A percentile compares a stretch with the other conserved stretches of the same genome.
Evolutionary conservation across 2,888 invertebrate genomes (phyloP).

Genomic region (Lasioglossum malachurum): DNA sequence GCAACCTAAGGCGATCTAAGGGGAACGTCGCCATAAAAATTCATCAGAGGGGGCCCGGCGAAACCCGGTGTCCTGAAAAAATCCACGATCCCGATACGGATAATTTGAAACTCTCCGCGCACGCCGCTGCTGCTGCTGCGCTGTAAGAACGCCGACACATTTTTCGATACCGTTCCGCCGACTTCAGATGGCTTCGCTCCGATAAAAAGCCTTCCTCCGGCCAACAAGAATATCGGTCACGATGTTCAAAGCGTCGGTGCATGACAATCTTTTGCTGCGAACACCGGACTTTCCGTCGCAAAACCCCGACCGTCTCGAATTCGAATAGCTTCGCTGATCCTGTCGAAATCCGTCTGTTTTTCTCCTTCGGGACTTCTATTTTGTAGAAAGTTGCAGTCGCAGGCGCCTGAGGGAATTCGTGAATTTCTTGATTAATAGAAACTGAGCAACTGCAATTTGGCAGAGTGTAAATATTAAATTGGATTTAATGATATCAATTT

Average conservation of each 20-base stretch:
- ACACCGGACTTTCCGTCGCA: slow-evolving; percentile 2
- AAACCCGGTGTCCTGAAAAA: slow-evolving; percentile 1
- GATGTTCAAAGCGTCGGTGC: slow-evolving; percentile 47
- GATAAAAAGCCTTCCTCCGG: slow-evolving; percentile 33
- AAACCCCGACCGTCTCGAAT: slow-evolving; percentile 37
- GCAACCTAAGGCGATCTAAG: neutral
- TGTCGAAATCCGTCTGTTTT: neutral
- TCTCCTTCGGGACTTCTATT: neutral
- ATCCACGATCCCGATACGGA: slow-evolving; percentile 6
- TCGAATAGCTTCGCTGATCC: neutral
- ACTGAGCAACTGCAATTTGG: too few species aligned
- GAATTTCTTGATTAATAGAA: neutral
- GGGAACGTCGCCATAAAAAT: neutral
- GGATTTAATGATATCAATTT: too few species aligned
- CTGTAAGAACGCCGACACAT: slow-evolving; percentile 21
- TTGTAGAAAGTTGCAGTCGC: neutral
- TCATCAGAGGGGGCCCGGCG: neutral
- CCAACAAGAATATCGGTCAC: slow-evolving; percentile 40
- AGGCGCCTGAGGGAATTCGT: neutral
- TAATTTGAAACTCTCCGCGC: slow-evolving; percentile 11
- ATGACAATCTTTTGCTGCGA: slow-evolving; percentile 29
- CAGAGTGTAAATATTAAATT: too few species aligned
- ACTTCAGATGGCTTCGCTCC: neutral
- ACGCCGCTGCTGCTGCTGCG: neutral
- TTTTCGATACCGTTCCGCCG: slow-evolving; percentile 40